Evolutionary conservation across 2,888 invertebrate genomes (phyloP), one percentile per base, ranked within the genome.

Genomic region (Andrena fulva): DNA sequence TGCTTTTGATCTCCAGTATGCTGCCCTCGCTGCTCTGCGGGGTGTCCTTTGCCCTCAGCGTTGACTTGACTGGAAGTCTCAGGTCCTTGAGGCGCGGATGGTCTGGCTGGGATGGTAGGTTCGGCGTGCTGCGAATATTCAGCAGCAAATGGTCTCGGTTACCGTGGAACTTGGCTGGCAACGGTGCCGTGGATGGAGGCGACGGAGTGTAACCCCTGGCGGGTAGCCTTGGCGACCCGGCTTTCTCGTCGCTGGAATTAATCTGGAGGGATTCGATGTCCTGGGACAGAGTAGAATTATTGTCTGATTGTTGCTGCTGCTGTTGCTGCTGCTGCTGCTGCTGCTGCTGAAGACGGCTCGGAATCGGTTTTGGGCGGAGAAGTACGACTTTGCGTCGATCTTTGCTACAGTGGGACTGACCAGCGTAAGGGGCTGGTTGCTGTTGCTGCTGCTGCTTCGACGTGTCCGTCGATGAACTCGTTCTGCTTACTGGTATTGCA

Each of bases 151-250:
- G 95, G 82, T 96, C 96, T 89, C 97, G 97, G 56, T 92, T 92
- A 10, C 90, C 90, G 87, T 96, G 95, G 94, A 97, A 97, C 94
- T 97, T 97, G 82, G 97, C 96, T 2, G 97, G 97, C 88, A 97
- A 94, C 29, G 97, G 97, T 1, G 97, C 97, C 27, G 97, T 97
- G 79, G 97, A 97, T 76, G 97, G 97, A 66, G 97, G 97, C 59
- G 97, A 97, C 12, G 97, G 97, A 3, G 97, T 97, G 87, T 97
- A 97, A 52, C 97, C 96, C 42, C 97, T 95, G 66, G 96, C 94
- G 0, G 96, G 96, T 87, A 97, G 92, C 90, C 96, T 86, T 12
- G 93, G 91, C 4, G 92, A 92, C 4, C 89, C 90, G 2, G 89
- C 90, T 73, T 93, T 93, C 74, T 93, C 93, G 73, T 93, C 93